Conservation (phyloP, 1,140 invertebrate species). For the Penaeus indicus region DNA sequence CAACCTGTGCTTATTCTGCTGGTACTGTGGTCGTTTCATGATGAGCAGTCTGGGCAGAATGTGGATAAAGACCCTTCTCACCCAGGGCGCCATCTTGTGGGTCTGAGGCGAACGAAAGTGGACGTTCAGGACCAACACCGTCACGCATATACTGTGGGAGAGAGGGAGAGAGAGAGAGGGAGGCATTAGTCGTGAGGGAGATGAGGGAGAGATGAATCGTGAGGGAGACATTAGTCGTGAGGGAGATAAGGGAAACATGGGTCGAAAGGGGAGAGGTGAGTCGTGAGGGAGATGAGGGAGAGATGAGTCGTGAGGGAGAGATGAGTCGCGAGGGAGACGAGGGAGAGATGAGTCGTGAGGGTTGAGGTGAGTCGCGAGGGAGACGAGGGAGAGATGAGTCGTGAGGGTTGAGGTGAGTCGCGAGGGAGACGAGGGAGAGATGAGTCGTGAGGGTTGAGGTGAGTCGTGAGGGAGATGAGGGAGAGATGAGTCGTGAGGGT, state of each 20-base stretch:
- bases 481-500: not conserved
- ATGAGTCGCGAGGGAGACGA: too few species aligned
- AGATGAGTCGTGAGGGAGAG: not conserved
- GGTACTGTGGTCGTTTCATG: slow-evolving; percentile 86
- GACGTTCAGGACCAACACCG: slow-evolving; percentile 81
- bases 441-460: not conserved
- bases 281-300: not conserved
- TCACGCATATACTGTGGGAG: slow-evolving; percentile 74
- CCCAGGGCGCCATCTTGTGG: slow-evolving; percentile 94
- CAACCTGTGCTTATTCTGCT: slow-evolving; percentile 81
- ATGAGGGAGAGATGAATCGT: not conserved
- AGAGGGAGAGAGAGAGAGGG: slow-evolving; percentile 12
- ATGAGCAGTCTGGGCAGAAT: slow-evolving; percentile 87
- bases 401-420: too few species aligned
- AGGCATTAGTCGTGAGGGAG: not conserved
- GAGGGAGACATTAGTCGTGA: not conserved
- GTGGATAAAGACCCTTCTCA: slow-evolving; percentile 90
- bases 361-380: not conserved
- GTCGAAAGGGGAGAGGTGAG: not conserved
- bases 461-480: not conserved
- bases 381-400: too few species aligned
- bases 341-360: too few species aligned
- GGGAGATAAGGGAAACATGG: not conserved
- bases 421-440: not conserved
- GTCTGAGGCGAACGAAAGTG: slow-evolving; percentile 96